Base-by-base conservation (phyloP, 2,113 vertebrate species). In the Prinia subflava region DNA sequence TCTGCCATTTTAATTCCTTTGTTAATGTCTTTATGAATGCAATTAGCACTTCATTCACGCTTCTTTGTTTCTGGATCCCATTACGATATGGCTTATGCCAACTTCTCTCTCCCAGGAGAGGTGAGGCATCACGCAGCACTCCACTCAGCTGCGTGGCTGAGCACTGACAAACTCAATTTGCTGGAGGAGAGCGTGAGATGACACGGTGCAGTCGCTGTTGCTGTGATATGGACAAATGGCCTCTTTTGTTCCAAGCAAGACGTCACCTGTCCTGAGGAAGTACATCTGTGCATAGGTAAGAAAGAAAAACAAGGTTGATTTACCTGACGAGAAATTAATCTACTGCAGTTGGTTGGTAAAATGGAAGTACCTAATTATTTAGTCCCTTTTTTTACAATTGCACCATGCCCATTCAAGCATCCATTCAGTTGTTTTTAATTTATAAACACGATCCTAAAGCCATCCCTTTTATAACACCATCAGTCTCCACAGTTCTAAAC, bases 1-100 rank as follows among this genome's bases (percentile, higher is more conserved):
- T 94, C 96, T 98, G 97, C 97, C 96, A 95, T 97, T 98, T 98
- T 98, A 97, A 97, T 98, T 98, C 97, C 96, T 98, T 98, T 98
- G 97, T 98, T 98, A 98, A 98, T 97, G 94, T 98, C 97, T 98
- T 98, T 97, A 98, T 98, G 97, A 98, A 98, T 97, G 97, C 97
- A 98, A 98, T 98, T 98, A 98, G 97, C 97, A 97, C 98, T 98
- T 98, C 97, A 97, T 98, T 98, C 97, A 98, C 92, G 97, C 97
- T 96, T 95, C 97, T 98, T 98, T 98, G 97, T 98, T 97, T 97
- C 98, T 97, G 97, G 97, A 97, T 98, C 97, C 97, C 96, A 97
- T 98, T 97, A 98, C 59, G 82, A 96, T 92, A 93, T 95, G 89
- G 97, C 97, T 98, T 97, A 94, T 97, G 96, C 97, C 97, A 97